Conservation (phyloP, 1,140 invertebrate species). For the Drosophila orosa region DNA sequence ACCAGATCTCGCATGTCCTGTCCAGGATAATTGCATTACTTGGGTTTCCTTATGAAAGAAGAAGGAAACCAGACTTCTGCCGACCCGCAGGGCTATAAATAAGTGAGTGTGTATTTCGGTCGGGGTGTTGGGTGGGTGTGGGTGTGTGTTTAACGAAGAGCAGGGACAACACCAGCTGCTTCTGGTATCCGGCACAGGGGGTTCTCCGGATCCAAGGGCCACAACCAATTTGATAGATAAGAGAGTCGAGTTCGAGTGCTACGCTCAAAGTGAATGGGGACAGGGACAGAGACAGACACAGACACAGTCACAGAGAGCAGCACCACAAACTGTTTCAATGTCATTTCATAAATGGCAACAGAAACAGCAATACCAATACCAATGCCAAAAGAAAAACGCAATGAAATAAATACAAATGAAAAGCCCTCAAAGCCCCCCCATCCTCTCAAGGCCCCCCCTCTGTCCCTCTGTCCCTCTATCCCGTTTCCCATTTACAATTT, state of each 20-base stretch:
- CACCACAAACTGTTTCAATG: slow-evolving; percentile 72
- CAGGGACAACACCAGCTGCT: slow-evolving; percentile 27
- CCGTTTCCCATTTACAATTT: slow-evolving; percentile 38
- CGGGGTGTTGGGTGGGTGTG: neutral
- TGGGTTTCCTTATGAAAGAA: slow-evolving; percentile 50
- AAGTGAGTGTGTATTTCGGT: slow-evolving; percentile 53
- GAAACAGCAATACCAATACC: slow-evolving; percentile 25
- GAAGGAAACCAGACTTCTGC: slow-evolving; percentile 56
- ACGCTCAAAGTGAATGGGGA: slow-evolving; percentile 50
- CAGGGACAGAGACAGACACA: slow-evolving; percentile 16
- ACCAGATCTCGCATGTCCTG: slow-evolving; percentile 42
- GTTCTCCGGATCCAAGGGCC: slow-evolving; percentile 37
- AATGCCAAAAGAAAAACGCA: slow-evolving; percentile 59
- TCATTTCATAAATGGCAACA: slow-evolving; percentile 74
- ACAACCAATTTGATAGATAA: slow-evolving; percentile 78
- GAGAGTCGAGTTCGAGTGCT: slow-evolving; percentile 46
- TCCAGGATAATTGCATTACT: slow-evolving; percentile 71
- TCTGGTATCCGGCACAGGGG: neutral
- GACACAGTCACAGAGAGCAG: neutral
- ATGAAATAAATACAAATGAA: slow-evolving; percentile 81
- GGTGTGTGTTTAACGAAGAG: slow-evolving; percentile 4
- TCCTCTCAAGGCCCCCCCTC: neutral
- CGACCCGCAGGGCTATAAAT: slow-evolving; percentile 78
- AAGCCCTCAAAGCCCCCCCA: slow-evolving; percentile 53
- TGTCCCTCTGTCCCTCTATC: neutral